Base-by-base conservation (phyloP, 2,888 invertebrate species). In the Drosophila subsilvestris region DNA sequence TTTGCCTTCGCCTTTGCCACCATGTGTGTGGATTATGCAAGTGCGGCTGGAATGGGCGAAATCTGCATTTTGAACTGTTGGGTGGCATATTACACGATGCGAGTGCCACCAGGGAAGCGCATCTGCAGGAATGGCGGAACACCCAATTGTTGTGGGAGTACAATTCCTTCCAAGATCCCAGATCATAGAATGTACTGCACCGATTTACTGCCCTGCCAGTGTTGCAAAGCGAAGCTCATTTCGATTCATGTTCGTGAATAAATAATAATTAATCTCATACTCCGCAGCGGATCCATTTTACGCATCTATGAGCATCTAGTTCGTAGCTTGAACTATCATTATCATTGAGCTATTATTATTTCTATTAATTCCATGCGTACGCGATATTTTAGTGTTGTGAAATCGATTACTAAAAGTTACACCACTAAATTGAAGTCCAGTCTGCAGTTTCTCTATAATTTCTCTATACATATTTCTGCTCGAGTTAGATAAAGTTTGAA, bases 21-120 rank as follows among this genome's bases (percentile, higher is more conserved):
- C 63, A 66, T 65, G 66, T 67, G 66, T 67, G 66, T 57, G 66
- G 57, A 67, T 67, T 66, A 67, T 67, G 66, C 66, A 67, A 67
- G 66, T 37, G 37, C 37, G 37, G 37, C 14, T 37, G 37, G 37
- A 37, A 37, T 37, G 65, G 14, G 18, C 14, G 50, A 53, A 59
- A 68, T 60, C 60, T 49, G 49, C 48, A 66, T 67, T 67, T 66
- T 57, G 25, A 45, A 37, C 22, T 37, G 27, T 58, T 56, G 43
- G n/a, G 49, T 63, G 32, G 55, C 20, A 53, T 47, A 37, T 17
- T 22, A 29, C 42, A 29, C 9, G 54, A 20, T n/a, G 37, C 37
- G 37, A 37, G 37, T 37, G 37, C 37, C 37, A 37, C 37, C 37
- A 14, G 37, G 37, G 37, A 37, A 7, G 37, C 37, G 37, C 37